Base-by-base conservation (phyloP, 2,797 vertebrate genomes). In the Rhinatrema bivittatum region DNA sequence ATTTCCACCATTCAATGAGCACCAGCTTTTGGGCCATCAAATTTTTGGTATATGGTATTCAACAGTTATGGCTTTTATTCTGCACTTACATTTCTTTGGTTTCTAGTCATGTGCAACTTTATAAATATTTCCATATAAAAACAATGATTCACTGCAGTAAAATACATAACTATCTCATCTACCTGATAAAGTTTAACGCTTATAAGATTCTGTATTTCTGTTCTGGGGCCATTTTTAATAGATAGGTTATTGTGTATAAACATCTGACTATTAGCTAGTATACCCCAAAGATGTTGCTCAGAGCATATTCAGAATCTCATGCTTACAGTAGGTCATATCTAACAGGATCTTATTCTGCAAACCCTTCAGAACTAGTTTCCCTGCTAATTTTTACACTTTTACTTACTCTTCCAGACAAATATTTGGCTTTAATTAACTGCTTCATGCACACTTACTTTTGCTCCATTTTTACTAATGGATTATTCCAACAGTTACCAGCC, bases 61-160 rank as follows among this genome's bases (percentile, higher is more conserved):
- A 60, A 20, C 38, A 42, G 51, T 40, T 48, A 38, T 47, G 57
- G 20, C 17, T 52, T 58, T 62, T 60, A 50, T 68, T 72, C 81
- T 78, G 76, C 75, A 79, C 76, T 63, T n/a, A 47, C 60, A 50
- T 45, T 59, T 81, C 76, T 85, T 81, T 85, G 82, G 79, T 77
- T 76, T 65, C 45, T 42, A 50, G 57, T 51, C 72, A 63, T 53
- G 4, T 28, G 44, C 20, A 41, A 56, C 39, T 51, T 50, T 39
- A 67, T 54, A 72, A 67, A 53, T 39, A 56, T 46, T 50, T 68
- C 60, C 60, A 25, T 5, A 32, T 5, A 48, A 22, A 35, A 55
- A 51, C 6, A 39, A 46, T 35, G 47, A 32, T 10, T 42, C 38
- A 29, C 55, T 29, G 46, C 51, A 52, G 24, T 35, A 25, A 41